Conservation (phyloP, 2,113 vertebrate species). For the Genyomyrus donnyi region DNA sequence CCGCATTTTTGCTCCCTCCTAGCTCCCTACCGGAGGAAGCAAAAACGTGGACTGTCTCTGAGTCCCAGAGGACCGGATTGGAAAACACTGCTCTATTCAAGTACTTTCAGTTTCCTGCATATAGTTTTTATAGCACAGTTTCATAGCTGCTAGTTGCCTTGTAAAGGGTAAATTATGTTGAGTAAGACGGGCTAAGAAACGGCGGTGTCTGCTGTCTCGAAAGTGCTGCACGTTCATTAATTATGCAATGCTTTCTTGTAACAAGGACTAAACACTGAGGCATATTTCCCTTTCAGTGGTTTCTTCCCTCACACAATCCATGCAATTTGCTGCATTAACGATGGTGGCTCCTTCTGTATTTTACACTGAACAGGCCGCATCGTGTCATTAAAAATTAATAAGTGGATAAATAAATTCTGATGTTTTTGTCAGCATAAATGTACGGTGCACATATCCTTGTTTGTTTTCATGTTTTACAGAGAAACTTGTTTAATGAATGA, state of each 20-base stretch:
- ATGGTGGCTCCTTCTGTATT: background rate
- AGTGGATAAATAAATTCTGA: background rate
- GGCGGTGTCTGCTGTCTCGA: background rate
- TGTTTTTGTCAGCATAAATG: background rate
- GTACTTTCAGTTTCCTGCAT: too few species aligned
- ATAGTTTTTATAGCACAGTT: background rate
- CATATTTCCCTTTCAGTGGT: conserved; percentile 2
- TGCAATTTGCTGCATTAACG: background rate
- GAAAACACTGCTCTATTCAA: background rate
- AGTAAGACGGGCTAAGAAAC: background rate
- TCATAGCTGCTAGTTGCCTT: background rate
- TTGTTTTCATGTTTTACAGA: background rate
- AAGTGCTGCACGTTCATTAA: conserved; percentile 4
- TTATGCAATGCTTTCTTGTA: conserved; percentile 16
- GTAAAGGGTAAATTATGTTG: background rate
- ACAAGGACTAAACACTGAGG: background rate
- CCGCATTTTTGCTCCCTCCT: background rate
- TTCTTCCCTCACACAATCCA: background rate
- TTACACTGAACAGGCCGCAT: background rate
- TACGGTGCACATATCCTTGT: background rate
- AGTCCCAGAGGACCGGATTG: background rate
- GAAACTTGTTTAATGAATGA: background rate
- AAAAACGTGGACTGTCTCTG: background rate
- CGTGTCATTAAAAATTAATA: background rate
- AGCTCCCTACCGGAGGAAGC: background rate